Evolutionary conservation across 2,888 invertebrate species (phyloP).

Genomic region (Oscheius onirici): DNA sequence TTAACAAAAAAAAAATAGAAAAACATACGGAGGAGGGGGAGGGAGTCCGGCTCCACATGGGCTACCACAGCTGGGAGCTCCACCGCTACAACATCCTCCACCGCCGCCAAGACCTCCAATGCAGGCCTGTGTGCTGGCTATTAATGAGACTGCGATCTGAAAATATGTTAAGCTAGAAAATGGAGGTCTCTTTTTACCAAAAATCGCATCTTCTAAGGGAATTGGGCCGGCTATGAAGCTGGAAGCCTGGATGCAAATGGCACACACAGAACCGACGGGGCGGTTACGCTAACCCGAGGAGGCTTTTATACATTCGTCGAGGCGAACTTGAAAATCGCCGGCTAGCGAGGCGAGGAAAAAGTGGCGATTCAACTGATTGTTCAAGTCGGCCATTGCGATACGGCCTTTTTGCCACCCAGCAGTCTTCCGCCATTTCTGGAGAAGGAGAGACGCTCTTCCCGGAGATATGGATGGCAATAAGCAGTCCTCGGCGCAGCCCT

Average conservation of each 20-base stretch:
- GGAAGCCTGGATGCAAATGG: neutral
- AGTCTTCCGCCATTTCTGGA: neutral
- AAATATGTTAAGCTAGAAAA: neutral
- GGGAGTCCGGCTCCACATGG: slow-evolving; percentile 1
- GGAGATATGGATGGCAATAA: slow-evolving; percentile 2
- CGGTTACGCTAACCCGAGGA: slow-evolving; percentile 6
- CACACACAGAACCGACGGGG: neutral
- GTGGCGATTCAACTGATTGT: slow-evolving; percentile 33
- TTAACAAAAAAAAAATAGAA: neutral
- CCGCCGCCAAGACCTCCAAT: slow-evolving; percentile 30
- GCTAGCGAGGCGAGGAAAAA: slow-evolving; percentile 32
- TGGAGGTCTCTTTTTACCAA: neutral
- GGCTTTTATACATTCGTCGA: slow-evolving; percentile 27
- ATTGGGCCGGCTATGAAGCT: neutral
- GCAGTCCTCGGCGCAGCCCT: too few species aligned
- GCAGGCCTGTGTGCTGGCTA: slow-evolving; percentile 22
- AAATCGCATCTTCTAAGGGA: neutral
- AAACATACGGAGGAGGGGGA: neutral
- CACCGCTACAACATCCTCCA: slow-evolving; percentile 19
- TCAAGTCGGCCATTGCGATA: slow-evolving; percentile 33
- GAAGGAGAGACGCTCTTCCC: slow-evolving; percentile 8
- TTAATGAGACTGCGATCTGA: slow-evolving; percentile 16
- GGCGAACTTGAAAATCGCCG: slow-evolving; percentile 34
- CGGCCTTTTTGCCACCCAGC: slow-evolving; percentile 25
- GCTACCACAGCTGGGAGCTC: slow-evolving; percentile 17